A percentile compares a stretch with the other conserved stretches of the same genome.
Conservation (phyloP, 2,797 vertebrate species). For the Tolypeutes matacus region DNA sequence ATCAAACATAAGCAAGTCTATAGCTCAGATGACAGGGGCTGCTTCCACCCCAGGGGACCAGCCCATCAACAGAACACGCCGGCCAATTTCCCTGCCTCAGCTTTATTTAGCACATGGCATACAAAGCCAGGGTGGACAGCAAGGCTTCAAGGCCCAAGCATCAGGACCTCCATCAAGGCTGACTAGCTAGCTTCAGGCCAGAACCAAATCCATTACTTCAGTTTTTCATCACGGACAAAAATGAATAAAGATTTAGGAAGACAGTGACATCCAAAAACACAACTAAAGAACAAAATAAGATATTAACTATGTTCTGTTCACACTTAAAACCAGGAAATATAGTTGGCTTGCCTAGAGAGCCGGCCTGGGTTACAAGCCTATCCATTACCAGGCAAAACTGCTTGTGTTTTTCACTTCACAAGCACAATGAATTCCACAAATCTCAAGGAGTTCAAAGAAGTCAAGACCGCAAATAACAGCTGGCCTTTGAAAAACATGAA, state of each 20-base stretch:
- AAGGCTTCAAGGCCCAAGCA: neutral
- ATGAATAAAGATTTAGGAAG: conserved; percentile 9
- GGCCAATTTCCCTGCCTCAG: too few relatives aligned
- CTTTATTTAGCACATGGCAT: too few relatives aligned
- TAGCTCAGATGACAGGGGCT: neutral
- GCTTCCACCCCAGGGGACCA: neutral
- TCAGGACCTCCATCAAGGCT: neutral
- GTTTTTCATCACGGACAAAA: conserved; percentile 35
- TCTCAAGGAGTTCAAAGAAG: neutral
- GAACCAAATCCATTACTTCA: neutral
- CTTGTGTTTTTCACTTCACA: neutral
- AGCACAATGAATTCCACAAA: neutral
- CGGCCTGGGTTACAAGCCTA: neutral
- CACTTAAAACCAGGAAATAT: neutral
- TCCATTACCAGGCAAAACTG: neutral
- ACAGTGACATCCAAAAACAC: neutral
- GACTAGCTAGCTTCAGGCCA: neutral
- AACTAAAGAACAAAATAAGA: neutral
- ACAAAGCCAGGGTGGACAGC: rapidly evolving
- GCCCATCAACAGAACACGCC: neutral
- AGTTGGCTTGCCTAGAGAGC: neutral
- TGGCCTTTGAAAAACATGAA: neutral
- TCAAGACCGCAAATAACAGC: neutral
- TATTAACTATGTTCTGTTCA: neutral
- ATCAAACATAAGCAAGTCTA: conserved; percentile 22